Evolutionary conservation across 2,888 invertebrate species (phyloP).

Genomic region (Choristoneura rosaceana): DNA sequence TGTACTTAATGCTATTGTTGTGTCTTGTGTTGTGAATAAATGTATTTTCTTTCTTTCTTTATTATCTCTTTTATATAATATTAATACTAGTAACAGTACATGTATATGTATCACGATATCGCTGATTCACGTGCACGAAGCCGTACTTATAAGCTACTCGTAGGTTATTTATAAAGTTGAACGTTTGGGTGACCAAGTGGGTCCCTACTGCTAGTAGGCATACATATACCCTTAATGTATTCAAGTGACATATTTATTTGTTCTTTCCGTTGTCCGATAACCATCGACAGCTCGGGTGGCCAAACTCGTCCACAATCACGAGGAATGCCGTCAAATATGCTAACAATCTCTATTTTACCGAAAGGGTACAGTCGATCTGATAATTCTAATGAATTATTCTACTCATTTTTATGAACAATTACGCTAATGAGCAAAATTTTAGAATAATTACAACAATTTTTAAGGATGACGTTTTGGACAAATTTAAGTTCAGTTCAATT

Average conservation of each 20-base stretch:
- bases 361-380: constrained; percentile 69
- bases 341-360: constrained; percentile 64
- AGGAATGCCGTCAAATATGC: constrained; percentile 49
- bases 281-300: constrained; percentile 54
- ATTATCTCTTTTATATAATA: too few species aligned
- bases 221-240: neutral
- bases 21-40: too few species aligned
- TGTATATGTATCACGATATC: too few species aligned
- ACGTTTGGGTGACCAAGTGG: neutral
- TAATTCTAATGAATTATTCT: constrained; percentile 58
- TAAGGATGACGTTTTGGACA: constrained; percentile 23
- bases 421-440: constrained; percentile 47
- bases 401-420: constrained; percentile 59
- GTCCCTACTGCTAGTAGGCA: neutral
- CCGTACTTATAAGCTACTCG: too few species aligned
- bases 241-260: constrained; percentile 37
- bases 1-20: too few species aligned
- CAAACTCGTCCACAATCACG: constrained; percentile 44
- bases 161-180: neutral
- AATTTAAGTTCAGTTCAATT: neutral
- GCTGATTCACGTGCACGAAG: too few species aligned
- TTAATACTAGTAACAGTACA: too few species aligned
- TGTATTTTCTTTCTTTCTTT: too few species aligned
- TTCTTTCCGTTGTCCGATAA: constrained; percentile 40
- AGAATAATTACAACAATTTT: constrained; percentile 58